A percentile compares a stretch with the other conserved stretches of the same genome.
These are phyloP conservation scores for Melanotaenia parkinsoni DNA, from an alignment of 2,797 vertebrate genomes.

Conservation along the genomic window DNA sequence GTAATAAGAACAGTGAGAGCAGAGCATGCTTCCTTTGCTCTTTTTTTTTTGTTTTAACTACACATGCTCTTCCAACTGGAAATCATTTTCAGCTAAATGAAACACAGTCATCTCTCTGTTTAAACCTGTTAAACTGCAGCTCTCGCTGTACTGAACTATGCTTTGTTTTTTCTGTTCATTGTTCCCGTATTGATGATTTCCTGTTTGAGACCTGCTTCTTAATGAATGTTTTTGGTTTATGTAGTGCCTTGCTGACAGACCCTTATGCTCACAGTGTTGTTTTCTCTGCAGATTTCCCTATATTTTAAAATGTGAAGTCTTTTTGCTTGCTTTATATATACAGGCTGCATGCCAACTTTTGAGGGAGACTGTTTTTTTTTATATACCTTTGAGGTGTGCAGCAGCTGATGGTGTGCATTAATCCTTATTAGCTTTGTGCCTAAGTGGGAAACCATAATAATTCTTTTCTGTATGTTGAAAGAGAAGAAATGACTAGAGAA, in stretches of 20 bases:
- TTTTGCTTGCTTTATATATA: constrained; percentile 24
- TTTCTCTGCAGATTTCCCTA: background rate
- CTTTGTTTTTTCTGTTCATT: background rate
- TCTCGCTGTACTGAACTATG: background rate
- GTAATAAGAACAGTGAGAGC: constrained; percentile 29
- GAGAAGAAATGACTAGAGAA: constrained; percentile 50
- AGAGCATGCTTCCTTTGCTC: constrained; percentile 19
- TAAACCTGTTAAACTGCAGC: constrained; percentile 6
- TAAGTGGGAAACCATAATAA: constrained; percentile 9
- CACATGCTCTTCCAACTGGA: constrained; percentile 13
- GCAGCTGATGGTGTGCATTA: constrained; percentile 15
- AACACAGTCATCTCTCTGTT: constrained; percentile 23
- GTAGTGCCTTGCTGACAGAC: constrained; percentile 18
- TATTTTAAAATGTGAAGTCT: constrained; percentile 8
- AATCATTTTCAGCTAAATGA: constrained; percentile 16
- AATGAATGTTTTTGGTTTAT: constrained; percentile 6
- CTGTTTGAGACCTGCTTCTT: constrained; percentile 14
- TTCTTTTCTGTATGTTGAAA: constrained; percentile 23
- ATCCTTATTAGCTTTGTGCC: constrained; percentile 17
- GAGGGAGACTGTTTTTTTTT: constrained; percentile 20
- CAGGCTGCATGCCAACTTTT: constrained; percentile 11
- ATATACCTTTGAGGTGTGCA: constrained; percentile 3
- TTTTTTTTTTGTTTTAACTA: constrained; percentile 5
- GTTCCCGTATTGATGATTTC: constrained; percentile 8
- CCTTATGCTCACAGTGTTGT: background rate